These are phyloP conservation scores for Colistium nudipinnis DNA, from an alignment of 2,113 vertebrate species.

Conservation along the genomic window DNA sequence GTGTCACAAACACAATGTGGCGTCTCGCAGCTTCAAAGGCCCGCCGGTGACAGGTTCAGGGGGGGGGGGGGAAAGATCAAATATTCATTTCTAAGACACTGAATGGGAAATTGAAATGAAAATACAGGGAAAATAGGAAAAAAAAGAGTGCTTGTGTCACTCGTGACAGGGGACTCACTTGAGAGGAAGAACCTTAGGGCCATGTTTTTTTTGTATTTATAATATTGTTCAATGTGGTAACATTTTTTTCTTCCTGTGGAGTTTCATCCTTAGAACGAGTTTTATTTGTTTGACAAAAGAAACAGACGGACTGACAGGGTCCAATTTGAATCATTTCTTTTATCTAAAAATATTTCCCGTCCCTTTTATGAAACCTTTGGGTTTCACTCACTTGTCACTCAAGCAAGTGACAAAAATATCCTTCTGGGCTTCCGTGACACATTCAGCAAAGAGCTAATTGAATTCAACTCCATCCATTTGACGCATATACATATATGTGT, in stretches of 20 bases:
- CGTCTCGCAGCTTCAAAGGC: constrained; percentile 81
- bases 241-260: constrained; percentile 1
- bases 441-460: constrained; percentile 59
- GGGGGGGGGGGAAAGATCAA: constrained; percentile 77
- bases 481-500: constrained; percentile 46
- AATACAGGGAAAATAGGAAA: constrained; percentile 70
- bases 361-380: constrained; percentile 33
- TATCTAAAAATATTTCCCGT: constrained; percentile 42
- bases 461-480: constrained; percentile 74
- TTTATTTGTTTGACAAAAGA: constrained; percentile 42
- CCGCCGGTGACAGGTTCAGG: constrained; percentile 78
- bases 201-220: constrained; percentile 42
- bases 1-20: constrained; percentile 78
- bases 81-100: constrained; percentile 79
- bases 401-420: constrained; percentile 67
- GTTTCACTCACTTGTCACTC: constrained; percentile 16
- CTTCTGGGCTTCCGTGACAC: constrained; percentile 56
- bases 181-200: constrained; percentile 65
- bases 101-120: constrained; percentile 79
- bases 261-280: constrained; percentile 33
- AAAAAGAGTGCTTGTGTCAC: constrained; percentile 73
- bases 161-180: constrained; percentile 62
- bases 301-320: constrained; percentile 11
- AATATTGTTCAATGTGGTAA: constrained; percentile 16
- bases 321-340: constrained; percentile 53